These are phyloP conservation scores for Myocastor coypus DNA, from an alignment of 2,113 vertebrate species.

Conservation along the genomic window DNA sequence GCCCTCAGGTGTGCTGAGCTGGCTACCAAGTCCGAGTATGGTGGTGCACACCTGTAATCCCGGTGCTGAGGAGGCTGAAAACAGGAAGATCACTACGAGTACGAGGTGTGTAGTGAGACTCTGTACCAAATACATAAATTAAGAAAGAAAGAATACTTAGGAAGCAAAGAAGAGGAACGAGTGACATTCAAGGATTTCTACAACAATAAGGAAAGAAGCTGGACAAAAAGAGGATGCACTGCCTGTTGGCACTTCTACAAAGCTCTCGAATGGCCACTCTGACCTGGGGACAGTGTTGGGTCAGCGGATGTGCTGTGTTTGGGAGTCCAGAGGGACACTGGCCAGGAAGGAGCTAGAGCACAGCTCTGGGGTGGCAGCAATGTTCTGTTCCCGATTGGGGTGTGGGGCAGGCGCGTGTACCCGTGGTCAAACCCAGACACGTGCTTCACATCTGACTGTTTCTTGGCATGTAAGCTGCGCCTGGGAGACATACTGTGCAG, in stretches of 20 bases:
- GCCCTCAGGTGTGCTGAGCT: no score
- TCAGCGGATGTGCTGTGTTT: neutral
- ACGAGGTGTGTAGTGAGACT: no score
- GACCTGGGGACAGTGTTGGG: neutral
- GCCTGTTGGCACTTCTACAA: neutral
- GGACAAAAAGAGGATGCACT: neutral
- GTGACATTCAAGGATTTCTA: neutral
- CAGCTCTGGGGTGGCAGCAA: neutral
- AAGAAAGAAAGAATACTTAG: neutral
- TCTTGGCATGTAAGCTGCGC: neutral
- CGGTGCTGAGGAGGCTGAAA: no score
- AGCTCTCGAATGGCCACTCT: neutral
- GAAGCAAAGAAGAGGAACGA: neutral
- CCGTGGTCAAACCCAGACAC: neutral
- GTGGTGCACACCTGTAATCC: no score
- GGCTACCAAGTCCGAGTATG: no score
- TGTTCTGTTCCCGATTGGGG: neutral
- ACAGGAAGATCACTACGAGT: no score
- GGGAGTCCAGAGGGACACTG: neutral
- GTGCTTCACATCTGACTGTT: neutral
- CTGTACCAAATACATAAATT: no score
- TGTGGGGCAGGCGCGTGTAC: neutral
- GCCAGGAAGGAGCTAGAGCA: neutral
- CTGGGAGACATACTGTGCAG: neutral
- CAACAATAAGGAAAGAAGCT: neutral